Evolutionary conservation across 2,113 vertebrate species (phyloP).

Genomic region (Rhinoderma darwinii): DNA sequence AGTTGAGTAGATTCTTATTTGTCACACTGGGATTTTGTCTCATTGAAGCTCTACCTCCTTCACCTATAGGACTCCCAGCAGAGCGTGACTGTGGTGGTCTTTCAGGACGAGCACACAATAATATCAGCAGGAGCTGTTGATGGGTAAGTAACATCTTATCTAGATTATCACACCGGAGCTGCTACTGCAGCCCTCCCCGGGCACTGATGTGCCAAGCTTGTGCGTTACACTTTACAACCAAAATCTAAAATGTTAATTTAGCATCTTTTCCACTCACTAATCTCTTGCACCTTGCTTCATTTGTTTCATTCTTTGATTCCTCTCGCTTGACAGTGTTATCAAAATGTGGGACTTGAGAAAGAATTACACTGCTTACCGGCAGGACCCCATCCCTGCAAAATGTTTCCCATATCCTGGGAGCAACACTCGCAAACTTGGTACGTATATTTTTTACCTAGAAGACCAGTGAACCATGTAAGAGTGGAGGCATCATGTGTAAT

Average conservation of each 20-base stretch:
- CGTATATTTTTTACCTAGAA: slow-evolving; percentile 54
- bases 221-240: too few species aligned
- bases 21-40: slow-evolving; percentile 56
- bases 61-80: slow-evolving; percentile 88
- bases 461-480: neutral
- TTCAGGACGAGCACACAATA: slow-evolving; percentile 89
- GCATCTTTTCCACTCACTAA: neutral
- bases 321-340: slow-evolving; percentile 80
- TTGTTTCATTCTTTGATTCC: neutral
- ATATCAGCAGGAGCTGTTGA: slow-evolving; percentile 96
- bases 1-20: too few species aligned
- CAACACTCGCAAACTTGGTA: slow-evolving; percentile 89
- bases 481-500: neutral
- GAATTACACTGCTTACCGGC: slow-evolving; percentile 82
- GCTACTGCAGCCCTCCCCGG: neutral
- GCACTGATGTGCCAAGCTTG: neutral
- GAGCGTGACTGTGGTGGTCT: slow-evolving; percentile 94
- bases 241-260: neutral
- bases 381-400: slow-evolving; percentile 83
- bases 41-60: neutral
- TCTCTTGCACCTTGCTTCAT: neutral
- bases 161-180: neutral
- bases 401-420: slow-evolving; percentile 87
- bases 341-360: slow-evolving; percentile 97
- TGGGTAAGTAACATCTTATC: slow-evolving; percentile 77